Conservation (phyloP, 2,797 vertebrate species). For the Siniperca scherzeri region DNA sequence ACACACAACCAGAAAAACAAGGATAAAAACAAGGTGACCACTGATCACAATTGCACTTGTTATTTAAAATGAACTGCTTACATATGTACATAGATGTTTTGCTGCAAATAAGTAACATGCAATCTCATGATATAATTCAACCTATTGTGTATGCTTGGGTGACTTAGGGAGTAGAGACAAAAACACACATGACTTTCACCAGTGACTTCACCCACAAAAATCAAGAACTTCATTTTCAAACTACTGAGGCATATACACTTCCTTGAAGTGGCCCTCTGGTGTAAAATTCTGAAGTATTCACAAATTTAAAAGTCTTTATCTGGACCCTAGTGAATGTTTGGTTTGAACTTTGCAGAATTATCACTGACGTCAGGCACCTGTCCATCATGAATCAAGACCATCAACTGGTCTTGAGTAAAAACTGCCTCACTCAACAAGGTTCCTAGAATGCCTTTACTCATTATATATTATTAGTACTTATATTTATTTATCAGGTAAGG, state of each 20-base stretch:
- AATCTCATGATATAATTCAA: neutral
- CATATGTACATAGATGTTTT: neutral
- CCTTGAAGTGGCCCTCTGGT: neutral
- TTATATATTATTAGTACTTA: neutral
- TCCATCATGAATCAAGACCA: neutral
- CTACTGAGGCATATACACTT: neutral
- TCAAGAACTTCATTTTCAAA: neutral
- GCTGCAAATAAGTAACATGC: neutral
- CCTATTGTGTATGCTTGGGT: neutral
- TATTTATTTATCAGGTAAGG: neutral
- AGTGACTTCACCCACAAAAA: neutral
- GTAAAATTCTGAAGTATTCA: conserved; percentile 1
- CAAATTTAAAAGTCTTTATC: neutral
- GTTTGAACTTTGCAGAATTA: conserved; percentile 13
- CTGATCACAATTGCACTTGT: neutral
- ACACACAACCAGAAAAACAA: neutral
- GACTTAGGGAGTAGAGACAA: neutral
- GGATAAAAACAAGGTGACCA: neutral
- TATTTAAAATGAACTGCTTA: neutral
- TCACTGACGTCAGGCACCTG: neutral
- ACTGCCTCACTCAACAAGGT: neutral
- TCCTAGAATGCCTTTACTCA: neutral
- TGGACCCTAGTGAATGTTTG: neutral
- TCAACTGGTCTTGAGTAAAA: neutral
- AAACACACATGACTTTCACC: neutral